A percentile compares a stretch with the other conserved stretches of the same genome.
Conservation (phyloP, 2,113 vertebrate genomes). For the Monarcha castaneiventris region DNA sequence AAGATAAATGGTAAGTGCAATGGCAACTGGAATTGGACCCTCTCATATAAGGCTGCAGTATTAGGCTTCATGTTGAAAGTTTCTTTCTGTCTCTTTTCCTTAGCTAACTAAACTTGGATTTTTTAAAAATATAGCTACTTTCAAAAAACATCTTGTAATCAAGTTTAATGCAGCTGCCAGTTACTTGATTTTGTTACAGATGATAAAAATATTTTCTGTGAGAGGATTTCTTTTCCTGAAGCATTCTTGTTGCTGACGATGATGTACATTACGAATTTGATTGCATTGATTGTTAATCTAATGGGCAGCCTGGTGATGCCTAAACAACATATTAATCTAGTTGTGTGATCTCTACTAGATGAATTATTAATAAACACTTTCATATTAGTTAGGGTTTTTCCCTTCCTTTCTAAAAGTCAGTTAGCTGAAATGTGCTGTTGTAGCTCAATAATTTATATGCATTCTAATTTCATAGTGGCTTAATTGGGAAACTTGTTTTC, state of each 20-base stretch:
- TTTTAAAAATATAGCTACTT: not conserved
- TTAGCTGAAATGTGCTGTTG: not conserved
- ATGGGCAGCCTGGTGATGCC: not conserved
- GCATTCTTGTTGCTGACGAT: not conserved
- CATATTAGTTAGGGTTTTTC: not conserved
- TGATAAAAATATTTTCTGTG: not conserved
- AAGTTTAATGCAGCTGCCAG: not conserved
- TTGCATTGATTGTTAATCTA: not conserved
- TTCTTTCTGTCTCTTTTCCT: not conserved
- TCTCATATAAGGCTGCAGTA: not conserved
- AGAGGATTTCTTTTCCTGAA: not conserved
- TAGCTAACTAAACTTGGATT: not conserved
- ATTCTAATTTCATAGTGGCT: not conserved
- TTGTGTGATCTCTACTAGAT: not conserved
- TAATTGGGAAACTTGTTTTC: not conserved
- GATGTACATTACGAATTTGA: not conserved
- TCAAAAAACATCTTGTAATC: not conserved
- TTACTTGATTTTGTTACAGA: not conserved
- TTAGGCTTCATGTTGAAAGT: not conserved
- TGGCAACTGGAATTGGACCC: not conserved
- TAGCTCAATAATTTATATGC: not conserved
- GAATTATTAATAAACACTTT: not conserved
- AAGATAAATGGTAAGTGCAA: slow-evolving; percentile 69
- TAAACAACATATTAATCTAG: not conserved
- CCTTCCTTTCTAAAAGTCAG: not conserved